phyloP scores from a whole-genome alignment of 2,113 vertebrate species.

The Lynx canadensis region DNA sequence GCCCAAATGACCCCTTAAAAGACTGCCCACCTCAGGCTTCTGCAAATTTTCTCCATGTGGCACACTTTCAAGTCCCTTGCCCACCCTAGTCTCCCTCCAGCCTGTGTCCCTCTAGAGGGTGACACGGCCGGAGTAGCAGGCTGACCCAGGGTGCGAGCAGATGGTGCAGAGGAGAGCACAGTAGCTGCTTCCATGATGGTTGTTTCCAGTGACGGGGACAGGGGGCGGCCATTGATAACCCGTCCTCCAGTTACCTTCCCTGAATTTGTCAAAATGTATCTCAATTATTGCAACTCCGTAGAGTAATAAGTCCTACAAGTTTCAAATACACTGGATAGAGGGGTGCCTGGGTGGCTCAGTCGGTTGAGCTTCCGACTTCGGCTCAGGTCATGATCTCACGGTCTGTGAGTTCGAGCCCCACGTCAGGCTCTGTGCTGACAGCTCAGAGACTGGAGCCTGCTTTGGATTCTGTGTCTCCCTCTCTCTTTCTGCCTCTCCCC shows the following conservation, averaged over 20 bases:
- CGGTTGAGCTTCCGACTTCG: too few relatives aligned
- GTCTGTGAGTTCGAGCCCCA: too few relatives aligned
- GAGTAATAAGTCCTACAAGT: neutral
- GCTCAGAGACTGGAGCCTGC: too few relatives aligned
- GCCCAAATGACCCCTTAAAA: neutral
- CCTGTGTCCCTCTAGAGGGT: neutral
- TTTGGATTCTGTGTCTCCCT: too few relatives aligned
- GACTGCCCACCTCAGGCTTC: neutral
- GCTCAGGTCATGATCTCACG: too few relatives aligned
- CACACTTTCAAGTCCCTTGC: too few relatives aligned
- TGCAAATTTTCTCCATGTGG: neutral
- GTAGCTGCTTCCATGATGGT: neutral
- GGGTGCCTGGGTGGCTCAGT: too few relatives aligned
- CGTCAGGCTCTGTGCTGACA: too few relatives aligned
- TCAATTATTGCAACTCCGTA: neutral
- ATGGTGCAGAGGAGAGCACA: rapidly evolving
- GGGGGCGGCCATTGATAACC: neutral
- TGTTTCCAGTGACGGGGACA: neutral
- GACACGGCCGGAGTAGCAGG: neutral
- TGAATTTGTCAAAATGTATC: neutral
- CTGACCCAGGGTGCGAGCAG: neutral
- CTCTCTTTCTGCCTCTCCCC: too few relatives aligned
- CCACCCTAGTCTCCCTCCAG: neutral
- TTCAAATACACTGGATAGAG: neutral
- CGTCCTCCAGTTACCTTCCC: neutral